Percentiles rank a stretch among this genome's conserved stretches.
Conservation (phyloP, 2,113 vertebrate species). For the Hippocampus abdominalis region DNA sequence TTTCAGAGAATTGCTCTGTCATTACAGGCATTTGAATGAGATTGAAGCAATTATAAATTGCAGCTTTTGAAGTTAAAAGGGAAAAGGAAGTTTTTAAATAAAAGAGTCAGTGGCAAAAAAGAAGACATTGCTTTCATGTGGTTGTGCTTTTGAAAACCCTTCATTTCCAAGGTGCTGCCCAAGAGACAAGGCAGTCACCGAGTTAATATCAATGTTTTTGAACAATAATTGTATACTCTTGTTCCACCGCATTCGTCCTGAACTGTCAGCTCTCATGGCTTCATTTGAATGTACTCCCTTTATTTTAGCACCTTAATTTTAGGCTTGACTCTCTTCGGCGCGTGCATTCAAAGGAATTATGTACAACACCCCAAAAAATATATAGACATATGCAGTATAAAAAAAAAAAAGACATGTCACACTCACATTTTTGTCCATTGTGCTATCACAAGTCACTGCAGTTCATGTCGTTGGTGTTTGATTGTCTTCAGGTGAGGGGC, state of each 20-base stretch:
- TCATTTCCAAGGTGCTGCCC: slow-evolving; percentile 1
- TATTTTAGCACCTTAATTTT: not conserved
- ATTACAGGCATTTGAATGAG: slow-evolving; percentile 51
- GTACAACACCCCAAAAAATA: not conserved
- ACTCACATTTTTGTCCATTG: too few species aligned
- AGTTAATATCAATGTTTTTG: slow-evolving; percentile 22
- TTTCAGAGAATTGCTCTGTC: slow-evolving; percentile 47
- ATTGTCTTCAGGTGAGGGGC: not conserved
- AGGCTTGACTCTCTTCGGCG: not conserved
- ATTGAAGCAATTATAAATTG: slow-evolving; percentile 51
- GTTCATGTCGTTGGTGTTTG: not conserved
- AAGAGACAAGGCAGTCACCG: slow-evolving; percentile 19
- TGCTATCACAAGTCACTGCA: not conserved
- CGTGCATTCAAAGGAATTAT: not conserved
- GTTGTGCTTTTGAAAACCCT: slow-evolving; percentile 43
- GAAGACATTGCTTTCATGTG: slow-evolving; percentile 50
- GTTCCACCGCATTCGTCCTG: not conserved
- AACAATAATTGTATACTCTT: slow-evolving; percentile 1
- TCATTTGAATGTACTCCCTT: not conserved
- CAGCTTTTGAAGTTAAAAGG: slow-evolving; percentile 28
- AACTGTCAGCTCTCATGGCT: not conserved
- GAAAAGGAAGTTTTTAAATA: slow-evolving; percentile 33
- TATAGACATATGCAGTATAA: not conserved
- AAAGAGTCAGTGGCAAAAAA: slow-evolving; percentile 35
- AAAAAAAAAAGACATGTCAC: too few species aligned